phyloP scores from a whole-genome alignment of 2,888 invertebrate genomes.

The Ornithoptera alexandrae region DNA sequence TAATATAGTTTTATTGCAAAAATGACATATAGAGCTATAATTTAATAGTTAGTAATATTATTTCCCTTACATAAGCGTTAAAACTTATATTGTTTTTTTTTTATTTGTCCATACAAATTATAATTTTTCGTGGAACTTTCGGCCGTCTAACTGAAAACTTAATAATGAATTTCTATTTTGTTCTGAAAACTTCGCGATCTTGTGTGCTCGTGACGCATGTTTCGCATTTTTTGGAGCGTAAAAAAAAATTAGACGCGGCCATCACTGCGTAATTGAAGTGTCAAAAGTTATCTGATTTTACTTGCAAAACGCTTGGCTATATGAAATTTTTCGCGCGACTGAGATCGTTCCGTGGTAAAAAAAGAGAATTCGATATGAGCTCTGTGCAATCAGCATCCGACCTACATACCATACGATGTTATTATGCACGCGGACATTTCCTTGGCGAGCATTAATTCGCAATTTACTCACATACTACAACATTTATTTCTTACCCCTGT shows the following conservation, averaged over 20 bases:
- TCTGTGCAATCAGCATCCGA: constrained; percentile 73
- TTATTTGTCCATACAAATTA: too few relatives aligned
- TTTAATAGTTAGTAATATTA: too few relatives aligned
- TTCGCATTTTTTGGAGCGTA: constrained; percentile 52
- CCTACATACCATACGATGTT: constrained; percentile 67
- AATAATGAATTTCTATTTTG: constrained; percentile 61
- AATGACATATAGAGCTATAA: too few relatives aligned
- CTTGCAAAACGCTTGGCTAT: constrained; percentile 77
- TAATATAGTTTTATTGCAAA: too few relatives aligned
- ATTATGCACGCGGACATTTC: constrained; percentile 55
- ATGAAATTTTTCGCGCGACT: constrained; percentile 75
- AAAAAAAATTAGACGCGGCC: constrained; percentile 67
- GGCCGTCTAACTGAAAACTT: constrained; percentile 45
- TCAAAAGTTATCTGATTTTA: constrained; percentile 80
- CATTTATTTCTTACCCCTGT: too few relatives aligned
- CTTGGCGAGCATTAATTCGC: constrained; percentile 45
- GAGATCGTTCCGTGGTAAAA: constrained; percentile 67
- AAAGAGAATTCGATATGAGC: constrained; percentile 78
- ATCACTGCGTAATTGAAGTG: constrained; percentile 79
- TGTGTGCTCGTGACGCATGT: constrained; percentile 71
- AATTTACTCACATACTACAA: constrained; percentile 36
- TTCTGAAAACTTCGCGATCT: constrained; percentile 58
- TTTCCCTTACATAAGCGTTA: too few relatives aligned
- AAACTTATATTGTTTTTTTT: too few relatives aligned
- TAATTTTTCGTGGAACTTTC: not conserved